phyloP scores from a whole-genome alignment of 2,888 invertebrate genomes.

The Girardia tigrina region DNA sequence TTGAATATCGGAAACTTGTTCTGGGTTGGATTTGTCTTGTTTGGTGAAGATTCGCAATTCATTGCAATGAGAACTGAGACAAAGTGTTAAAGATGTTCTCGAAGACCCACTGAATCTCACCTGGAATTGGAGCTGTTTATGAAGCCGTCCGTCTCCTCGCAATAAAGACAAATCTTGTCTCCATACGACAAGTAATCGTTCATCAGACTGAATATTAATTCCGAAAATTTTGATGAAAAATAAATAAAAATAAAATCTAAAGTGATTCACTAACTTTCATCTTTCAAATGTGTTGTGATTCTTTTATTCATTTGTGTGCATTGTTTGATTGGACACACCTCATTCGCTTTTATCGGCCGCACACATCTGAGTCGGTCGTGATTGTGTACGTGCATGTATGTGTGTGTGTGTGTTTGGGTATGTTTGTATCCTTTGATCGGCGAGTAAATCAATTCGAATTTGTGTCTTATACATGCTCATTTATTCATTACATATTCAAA shows the following conservation, averaged over 20 bases:
- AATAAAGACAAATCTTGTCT: not conserved
- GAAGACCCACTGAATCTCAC: too few species aligned
- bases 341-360: not conserved
- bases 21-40: not conserved
- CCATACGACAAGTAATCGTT: not conserved
- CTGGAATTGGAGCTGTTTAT: not conserved
- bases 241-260: not conserved
- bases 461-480: too few species aligned
- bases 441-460: too few species aligned
- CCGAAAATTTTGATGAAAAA: not conserved
- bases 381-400: too few species aligned
- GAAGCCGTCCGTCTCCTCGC: not conserved
- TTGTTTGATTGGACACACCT: not conserved
- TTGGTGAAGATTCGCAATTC: not conserved
- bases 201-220: not conserved
- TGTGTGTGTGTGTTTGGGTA: too few species aligned
- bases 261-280: not conserved
- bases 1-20: not conserved
- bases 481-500: too few species aligned
- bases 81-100: too few species aligned
- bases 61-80: not conserved
- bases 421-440: too few species aligned
- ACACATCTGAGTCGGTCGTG: too few species aligned
- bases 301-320: not conserved
- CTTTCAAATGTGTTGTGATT: not conserved